Base-by-base conservation (phyloP, 2,113 vertebrate species). In the Stomatorhinus ivindoensis region DNA sequence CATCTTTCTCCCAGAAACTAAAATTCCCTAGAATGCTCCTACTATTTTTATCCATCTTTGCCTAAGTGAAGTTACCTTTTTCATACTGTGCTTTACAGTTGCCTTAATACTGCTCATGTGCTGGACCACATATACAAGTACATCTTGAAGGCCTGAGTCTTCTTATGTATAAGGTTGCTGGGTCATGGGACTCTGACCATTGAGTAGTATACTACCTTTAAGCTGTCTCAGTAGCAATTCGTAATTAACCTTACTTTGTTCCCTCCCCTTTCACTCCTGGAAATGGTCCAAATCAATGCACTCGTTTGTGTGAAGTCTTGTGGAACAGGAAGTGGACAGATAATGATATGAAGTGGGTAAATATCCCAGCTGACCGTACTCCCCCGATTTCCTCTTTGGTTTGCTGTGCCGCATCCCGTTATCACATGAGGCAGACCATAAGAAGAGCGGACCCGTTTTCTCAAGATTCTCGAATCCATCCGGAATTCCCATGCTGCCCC, bases 101-200 rank as follows among this genome's bases (percentile, higher is more conserved):
- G 92, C 94, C 93, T 93, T 93, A 93, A 86, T 92, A 92, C 93
- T 94, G 93, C 95, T 94, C 91, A 83, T 90, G 94, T 92, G 91
- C 91, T 94, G 93, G 91, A 95, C 94, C 91, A 92, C 51, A 87
- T 65, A 65, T n/a, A n/a, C 48, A 61, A 61, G 21, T 58, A 44
- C 53, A 42, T 44, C 31, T 53, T 46, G 51, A 50, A 61, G 53
- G 19, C 87, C 11, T n/a, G 31, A 35, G 48, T 91, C 69, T 55
- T 46, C 17, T 46, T 73, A 46, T 88, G 65, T 31, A 84, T 50
- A 61, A 91, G 92, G 90, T 27, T 90, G 92, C 89, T 91, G 47
- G 42, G 24, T 73, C 61, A 31, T 61, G 15, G 87, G 87, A n/a
- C 47, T 83, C 35, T 80, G 35, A 83, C 9, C 31, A 10, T 24